Base-by-base conservation (phyloP, 2,113 vertebrate genomes). In the Cavia porcellus region DNA sequence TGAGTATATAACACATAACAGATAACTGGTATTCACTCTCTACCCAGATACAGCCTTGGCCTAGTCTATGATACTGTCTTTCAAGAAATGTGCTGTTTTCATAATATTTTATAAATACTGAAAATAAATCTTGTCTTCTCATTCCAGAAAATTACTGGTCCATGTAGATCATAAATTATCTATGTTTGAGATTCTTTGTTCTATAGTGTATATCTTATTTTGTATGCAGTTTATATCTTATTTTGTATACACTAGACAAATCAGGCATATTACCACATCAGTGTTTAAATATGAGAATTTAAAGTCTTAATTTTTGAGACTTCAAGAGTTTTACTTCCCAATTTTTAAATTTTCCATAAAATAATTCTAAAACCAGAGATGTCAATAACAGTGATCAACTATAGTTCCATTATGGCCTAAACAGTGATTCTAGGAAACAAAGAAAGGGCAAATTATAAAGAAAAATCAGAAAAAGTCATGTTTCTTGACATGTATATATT, bases 1-100 rank as follows among this genome's bases (percentile, higher is more conserved):
- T 42, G 15, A 50, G 22, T 7, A 1, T 11, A 24, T 42, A 0
- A 0, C 9, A 3, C 35, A 15, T 5, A 14, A 0, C 0, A 12
- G 24, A 1, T 32, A 11, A 1, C n/a, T 17, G 0, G 0, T 8
- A 4, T 22, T 17, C 35, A 47, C 11, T 20, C 5, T 1, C 2
- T 38, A 45, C 24, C 0, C 5, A 45, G 0, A 7, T 0, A 0
- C 1, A 4, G 24, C 19, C 28, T 25, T 12, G 25, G 24, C 8
- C 87, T 38, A 17, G 4, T 14, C 15, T 13, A 32, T 12, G 42
- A 55, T 24, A 2, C 22, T 38, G 0, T 52, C 59, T 66, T 72
- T 22, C 4, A 45, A 89, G 35, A 47, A n/a, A 42, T 45, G 7
- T 66, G 17, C 1, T 30, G 0, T 70, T 55, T 66, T 90, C 35